A percentile compares a stretch with the other conserved stretches of the same genome.
These are phyloP conservation scores for Eubasilissa splendida DNA, from an alignment of 2,888 invertebrate species.

Conservation along the genomic window DNA sequence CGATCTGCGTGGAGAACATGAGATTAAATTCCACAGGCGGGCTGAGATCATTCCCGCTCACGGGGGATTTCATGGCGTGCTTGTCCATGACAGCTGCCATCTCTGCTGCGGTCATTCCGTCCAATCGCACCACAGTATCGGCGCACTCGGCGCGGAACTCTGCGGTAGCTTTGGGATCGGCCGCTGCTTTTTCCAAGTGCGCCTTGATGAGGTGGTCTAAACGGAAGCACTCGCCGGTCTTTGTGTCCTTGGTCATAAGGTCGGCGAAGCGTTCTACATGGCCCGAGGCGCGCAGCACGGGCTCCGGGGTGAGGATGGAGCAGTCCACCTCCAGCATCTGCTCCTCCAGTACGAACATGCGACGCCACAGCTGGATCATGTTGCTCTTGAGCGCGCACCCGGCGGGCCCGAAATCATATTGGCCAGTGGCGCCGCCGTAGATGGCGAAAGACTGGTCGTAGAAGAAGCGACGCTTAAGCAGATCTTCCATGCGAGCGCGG, in stretches of 20 bases:
- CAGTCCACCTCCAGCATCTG: slow-evolving; percentile 99
- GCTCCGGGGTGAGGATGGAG: slow-evolving; percentile 96
- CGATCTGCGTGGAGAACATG: slow-evolving; percentile 99
- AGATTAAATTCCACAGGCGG: slow-evolving; percentile 99
- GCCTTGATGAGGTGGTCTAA: slow-evolving; percentile 98
- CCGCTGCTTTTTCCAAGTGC: slow-evolving; percentile 87
- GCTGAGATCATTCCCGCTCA: slow-evolving; percentile 94
- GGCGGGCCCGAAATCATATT: slow-evolving; percentile 99
- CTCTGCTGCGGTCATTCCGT: slow-evolving; percentile 93
- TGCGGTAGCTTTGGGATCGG: slow-evolving; percentile 86
- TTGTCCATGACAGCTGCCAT: slow-evolving; percentile 89
- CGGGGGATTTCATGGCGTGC: slow-evolving; percentile 94
- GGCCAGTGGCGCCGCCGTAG: slow-evolving; percentile 95
- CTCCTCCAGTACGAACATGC: slow-evolving; percentile 96
- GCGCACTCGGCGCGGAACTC: slow-evolving; percentile 82
- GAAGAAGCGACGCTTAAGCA: slow-evolving; percentile 96
- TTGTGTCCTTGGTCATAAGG: slow-evolving; percentile 98
- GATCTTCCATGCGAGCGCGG: slow-evolving; percentile 95
- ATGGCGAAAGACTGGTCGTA: slow-evolving; percentile 99
- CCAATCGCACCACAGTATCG: slow-evolving; percentile 87
- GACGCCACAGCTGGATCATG: slow-evolving; percentile 93
- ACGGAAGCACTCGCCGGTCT: slow-evolving; percentile 97
- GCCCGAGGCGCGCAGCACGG: slow-evolving; percentile 97
- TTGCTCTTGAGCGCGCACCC: slow-evolving; percentile 98
- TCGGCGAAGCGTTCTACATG: slow-evolving; percentile 99